These are phyloP conservation scores for Amorpha juglandis DNA, from an alignment of 2,888 invertebrate genomes.

Conservation along the genomic window DNA sequence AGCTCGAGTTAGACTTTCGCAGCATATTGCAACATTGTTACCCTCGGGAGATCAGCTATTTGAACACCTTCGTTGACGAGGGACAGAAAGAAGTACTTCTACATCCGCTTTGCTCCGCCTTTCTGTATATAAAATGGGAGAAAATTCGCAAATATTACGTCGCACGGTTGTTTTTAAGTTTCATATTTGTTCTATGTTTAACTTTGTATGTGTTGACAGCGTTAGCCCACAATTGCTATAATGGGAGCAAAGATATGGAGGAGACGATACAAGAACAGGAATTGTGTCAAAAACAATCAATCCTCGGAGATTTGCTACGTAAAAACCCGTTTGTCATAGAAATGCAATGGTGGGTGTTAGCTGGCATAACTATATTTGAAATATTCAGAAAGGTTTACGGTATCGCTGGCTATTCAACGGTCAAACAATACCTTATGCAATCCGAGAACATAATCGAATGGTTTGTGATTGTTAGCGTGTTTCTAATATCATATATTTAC, in stretches of 20 bases:
- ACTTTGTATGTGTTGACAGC: conserved; percentile 92
- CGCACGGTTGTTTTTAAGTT: conserved; percentile 90
- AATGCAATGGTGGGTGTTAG: conserved; percentile 92
- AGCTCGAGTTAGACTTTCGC: conserved; percentile 92
- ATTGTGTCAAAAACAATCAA: conserved; percentile 90
- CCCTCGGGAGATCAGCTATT: conserved; percentile 92
- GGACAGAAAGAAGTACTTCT: conserved; percentile 94
- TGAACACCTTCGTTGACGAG: conserved; percentile 94
- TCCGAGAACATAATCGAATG: conserved; percentile 94
- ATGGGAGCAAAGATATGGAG: conserved; percentile 90
- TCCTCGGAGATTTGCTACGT: conserved; percentile 89
- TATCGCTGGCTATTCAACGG: conserved; percentile 91
- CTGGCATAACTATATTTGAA: conserved; percentile 91
- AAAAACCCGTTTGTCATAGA: conserved; percentile 91
- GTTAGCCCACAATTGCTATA: conserved; percentile 93
- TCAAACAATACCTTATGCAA: conserved; percentile 92
- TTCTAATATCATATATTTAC: conserved; percentile 92
- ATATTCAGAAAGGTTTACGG: conserved; percentile 92
- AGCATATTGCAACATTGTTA: conserved; percentile 92
- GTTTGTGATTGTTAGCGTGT: conserved; percentile 93
- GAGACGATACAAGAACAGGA: conserved; percentile 89
- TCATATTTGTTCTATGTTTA: conserved; percentile 91
- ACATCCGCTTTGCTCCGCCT: conserved; percentile 94
- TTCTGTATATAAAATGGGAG: conserved; percentile 94
- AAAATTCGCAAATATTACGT: conserved; percentile 95